A percentile compares a stretch with the other conserved stretches of the same genome.
phyloP scores from a whole-genome alignment of 2,888 invertebrate genomes.

The Orthosia gothica region DNA sequence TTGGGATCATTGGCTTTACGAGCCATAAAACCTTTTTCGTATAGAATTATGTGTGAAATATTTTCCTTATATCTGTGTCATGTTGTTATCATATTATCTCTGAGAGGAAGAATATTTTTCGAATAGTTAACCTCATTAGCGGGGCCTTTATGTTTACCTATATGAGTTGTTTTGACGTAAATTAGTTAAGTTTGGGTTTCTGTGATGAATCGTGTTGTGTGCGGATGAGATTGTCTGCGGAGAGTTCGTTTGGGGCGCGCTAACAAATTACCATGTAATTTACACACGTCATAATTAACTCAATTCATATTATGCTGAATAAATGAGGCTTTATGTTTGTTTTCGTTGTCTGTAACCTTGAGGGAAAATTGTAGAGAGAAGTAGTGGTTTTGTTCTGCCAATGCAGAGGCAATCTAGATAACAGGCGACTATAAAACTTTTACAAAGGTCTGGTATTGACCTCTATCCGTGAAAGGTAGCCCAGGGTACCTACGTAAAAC shows the following conservation, averaged over 20 bases:
- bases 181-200: slow-evolving; percentile 56
- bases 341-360: slow-evolving; percentile 5
- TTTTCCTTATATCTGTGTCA: slow-evolving; percentile 63
- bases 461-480: slow-evolving; percentile 9
- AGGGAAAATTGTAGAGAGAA: not conserved
- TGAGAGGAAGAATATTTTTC: slow-evolving; percentile 64
- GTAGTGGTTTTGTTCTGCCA: slow-evolving; percentile 24
- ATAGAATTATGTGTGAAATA: slow-evolving; percentile 78
- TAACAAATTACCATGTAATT: slow-evolving; percentile 54
- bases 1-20: slow-evolving; percentile 85
- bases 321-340: slow-evolving; percentile 27
- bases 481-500: slow-evolving; percentile 15
- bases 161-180: slow-evolving; percentile 53
- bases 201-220: slow-evolving; percentile 47
- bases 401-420: slow-evolving; percentile 46
- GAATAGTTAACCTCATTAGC: slow-evolving; percentile 68
- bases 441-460: slow-evolving; percentile 33
- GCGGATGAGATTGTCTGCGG: slow-evolving; percentile 49
- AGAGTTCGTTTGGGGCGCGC: slow-evolving; percentile 41
- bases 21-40: slow-evolving; percentile 83
- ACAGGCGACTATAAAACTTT: slow-evolving; percentile 42
- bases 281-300: slow-evolving; percentile 48
- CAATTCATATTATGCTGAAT: slow-evolving; percentile 43
- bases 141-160: slow-evolving; percentile 50
- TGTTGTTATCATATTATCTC: slow-evolving; percentile 68